These are phyloP conservation scores for Campoletis raptor DNA, from an alignment of 2,888 invertebrate species.

Conservation along the genomic window DNA sequence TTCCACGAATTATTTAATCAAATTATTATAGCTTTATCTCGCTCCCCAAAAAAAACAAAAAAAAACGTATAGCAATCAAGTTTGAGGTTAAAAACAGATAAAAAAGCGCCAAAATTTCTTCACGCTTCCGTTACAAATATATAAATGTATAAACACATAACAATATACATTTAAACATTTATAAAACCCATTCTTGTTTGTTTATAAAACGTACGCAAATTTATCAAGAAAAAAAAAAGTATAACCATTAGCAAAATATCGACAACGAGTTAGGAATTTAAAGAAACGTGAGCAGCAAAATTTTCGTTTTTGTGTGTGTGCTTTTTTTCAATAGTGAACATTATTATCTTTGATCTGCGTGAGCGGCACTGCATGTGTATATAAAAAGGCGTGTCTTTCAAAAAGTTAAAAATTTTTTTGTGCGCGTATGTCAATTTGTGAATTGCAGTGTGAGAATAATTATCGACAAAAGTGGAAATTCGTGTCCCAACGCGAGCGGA, in stretches of 20 bases:
- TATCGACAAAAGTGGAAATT: neutral
- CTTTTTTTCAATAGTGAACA: conserved; percentile 2
- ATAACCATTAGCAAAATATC: conserved; percentile 53
- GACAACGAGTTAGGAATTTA: conserved; percentile 61
- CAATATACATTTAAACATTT: conserved; percentile 20
- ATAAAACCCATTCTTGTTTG: neutral
- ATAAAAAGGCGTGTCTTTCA: conserved; percentile 10
- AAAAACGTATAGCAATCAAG: neutral
- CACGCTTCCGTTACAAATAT: neutral
- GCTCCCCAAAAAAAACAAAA: neutral
- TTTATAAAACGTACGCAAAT: conserved; percentile 29
- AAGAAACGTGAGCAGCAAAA: conserved; percentile 62
- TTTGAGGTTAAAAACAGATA: neutral
- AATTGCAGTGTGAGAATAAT: conserved; percentile 1
- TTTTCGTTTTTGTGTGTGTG: conserved; percentile 11
- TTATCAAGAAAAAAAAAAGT: conserved; percentile 20
- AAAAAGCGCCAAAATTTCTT: neutral
- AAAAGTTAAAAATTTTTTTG: neutral
- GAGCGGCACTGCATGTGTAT: conserved; percentile 67
- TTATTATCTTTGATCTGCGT: conserved; percentile 61
- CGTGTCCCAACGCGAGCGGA: neutral
- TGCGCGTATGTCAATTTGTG: neutral
- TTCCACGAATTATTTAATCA: neutral
- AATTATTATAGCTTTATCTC: neutral
- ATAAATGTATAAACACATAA: neutral